These are phyloP conservation scores for Callaeas wilsoni DNA, from an alignment of 2,113 vertebrate genomes.

Conservation along the genomic window DNA sequence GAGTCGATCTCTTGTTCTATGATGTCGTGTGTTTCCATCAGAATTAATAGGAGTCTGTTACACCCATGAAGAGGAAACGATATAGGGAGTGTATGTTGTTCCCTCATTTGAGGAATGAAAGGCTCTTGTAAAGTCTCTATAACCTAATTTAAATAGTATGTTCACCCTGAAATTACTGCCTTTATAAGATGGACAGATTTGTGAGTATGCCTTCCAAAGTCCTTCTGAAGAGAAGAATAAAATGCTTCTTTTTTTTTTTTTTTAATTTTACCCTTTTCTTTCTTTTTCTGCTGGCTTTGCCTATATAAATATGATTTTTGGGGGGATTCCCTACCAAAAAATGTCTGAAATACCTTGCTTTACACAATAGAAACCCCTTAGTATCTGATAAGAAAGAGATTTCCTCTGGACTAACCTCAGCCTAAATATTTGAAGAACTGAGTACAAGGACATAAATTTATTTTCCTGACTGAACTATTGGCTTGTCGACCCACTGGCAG, in stretches of 20 bases:
- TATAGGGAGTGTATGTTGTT: not conserved
- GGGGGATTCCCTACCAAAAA: not conserved
- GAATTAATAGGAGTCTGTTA: not conserved
- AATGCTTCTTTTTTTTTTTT: not conserved
- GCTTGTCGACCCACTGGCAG: not conserved
- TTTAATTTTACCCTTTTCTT: not conserved
- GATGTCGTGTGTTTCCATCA: not conserved
- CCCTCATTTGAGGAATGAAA: not conserved
- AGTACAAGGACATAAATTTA: not conserved
- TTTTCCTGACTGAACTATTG: not conserved
- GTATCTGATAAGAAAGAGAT: not conserved
- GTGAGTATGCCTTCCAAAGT: not conserved
- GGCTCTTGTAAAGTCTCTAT: not conserved
- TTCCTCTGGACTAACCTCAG: not conserved
- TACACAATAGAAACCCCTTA: not conserved
- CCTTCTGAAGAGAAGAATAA: not conserved
- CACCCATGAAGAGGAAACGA: not conserved
- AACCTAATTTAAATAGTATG: not conserved
- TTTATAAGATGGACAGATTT: not conserved
- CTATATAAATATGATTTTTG: not conserved
- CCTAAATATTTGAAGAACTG: conserved; percentile 17
- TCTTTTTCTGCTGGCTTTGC: not conserved
- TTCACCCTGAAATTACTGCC: not conserved
- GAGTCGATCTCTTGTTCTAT: not conserved
- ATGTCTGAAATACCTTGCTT: not conserved